These are phyloP conservation scores for Odontesthes bonariensis DNA, from an alignment of 2,113 vertebrate genomes.

Conservation along the genomic window DNA sequence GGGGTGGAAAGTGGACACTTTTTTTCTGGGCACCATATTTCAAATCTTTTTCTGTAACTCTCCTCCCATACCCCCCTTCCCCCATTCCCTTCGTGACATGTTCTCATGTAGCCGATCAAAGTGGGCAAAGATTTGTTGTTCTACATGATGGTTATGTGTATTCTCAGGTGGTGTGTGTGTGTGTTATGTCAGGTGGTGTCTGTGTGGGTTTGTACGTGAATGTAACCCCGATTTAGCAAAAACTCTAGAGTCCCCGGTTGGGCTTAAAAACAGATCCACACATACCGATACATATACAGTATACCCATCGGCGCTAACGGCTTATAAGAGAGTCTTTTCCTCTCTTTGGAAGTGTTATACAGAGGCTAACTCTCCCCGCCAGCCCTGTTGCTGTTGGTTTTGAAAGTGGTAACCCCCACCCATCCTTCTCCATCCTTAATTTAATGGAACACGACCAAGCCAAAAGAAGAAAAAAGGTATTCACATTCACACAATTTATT, in stretches of 20 bases:
- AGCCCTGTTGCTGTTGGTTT: slow-evolving; percentile 71
- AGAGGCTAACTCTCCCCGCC: slow-evolving; percentile 73
- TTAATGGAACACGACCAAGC: slow-evolving; percentile 55
- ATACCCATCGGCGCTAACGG: slow-evolving; percentile 53
- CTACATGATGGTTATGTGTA: slow-evolving; percentile 61
- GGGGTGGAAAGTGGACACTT: slow-evolving; percentile 70
- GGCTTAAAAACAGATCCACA: slow-evolving; percentile 59
- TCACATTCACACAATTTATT: background rate
- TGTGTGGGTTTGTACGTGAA: slow-evolving; percentile 23
- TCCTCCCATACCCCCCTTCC: slow-evolving; percentile 29
- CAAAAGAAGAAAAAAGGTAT: slow-evolving; percentile 27
- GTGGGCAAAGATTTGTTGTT: slow-evolving; percentile 71
- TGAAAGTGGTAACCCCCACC: slow-evolving; percentile 48
- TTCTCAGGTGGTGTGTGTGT: slow-evolving; percentile 34
- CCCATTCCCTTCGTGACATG: slow-evolving; percentile 19
- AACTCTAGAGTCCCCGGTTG: slow-evolving; percentile 55
- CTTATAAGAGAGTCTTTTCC: slow-evolving; percentile 66
- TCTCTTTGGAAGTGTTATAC: slow-evolving; percentile 77
- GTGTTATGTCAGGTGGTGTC: slow-evolving; percentile 38
- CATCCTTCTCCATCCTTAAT: slow-evolving; percentile 20
- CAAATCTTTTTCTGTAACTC: slow-evolving; percentile 57
- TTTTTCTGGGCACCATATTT: slow-evolving; percentile 54
- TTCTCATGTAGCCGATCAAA: slow-evolving; percentile 75
- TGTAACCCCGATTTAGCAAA: slow-evolving; percentile 50
- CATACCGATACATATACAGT: slow-evolving; percentile 46